These are phyloP conservation scores for Clostera curtula DNA, from an alignment of 2,888 invertebrate species.

Conservation along the genomic window DNA sequence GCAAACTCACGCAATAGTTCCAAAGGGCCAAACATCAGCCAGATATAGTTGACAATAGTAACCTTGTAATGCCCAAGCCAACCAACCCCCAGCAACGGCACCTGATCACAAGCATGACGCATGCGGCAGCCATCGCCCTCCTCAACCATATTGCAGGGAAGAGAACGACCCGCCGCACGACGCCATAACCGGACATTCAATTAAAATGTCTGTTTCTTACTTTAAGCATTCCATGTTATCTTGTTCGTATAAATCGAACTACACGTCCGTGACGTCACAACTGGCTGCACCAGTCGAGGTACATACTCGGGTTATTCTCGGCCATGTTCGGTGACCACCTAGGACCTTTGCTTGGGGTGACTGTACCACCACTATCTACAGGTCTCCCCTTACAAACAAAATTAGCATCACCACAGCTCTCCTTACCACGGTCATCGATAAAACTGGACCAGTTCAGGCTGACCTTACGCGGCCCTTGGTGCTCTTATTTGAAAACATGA, in stretches of 20 bases:
- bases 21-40: too few relatives aligned
- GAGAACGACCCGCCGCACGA: too few relatives aligned
- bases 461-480: constrained; percentile 32
- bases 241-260: constrained; percentile 32
- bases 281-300: constrained; percentile 46
- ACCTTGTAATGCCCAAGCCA: too few relatives aligned
- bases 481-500: constrained; percentile 38
- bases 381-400: constrained; percentile 23
- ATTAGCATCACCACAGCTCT: constrained; percentile 23
- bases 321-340: constrained; percentile 69
- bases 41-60: too few relatives aligned
- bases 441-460: constrained; percentile 28
- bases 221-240: constrained; percentile 16
- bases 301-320: constrained; percentile 63
- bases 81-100: too few relatives aligned
- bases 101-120: too few relatives aligned
- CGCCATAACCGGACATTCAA: too few relatives aligned
- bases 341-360: constrained; percentile 68
- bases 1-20: too few relatives aligned
- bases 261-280: constrained; percentile 47
- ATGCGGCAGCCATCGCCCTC: too few relatives aligned
- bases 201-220: too few relatives aligned
- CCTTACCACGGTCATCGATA: constrained; percentile 29
- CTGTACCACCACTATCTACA: constrained; percentile 50
- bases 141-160: too few relatives aligned